Base-by-base conservation (phyloP, 2,888 invertebrate genomes). In the Cyrtodaria siliqua region DNA sequence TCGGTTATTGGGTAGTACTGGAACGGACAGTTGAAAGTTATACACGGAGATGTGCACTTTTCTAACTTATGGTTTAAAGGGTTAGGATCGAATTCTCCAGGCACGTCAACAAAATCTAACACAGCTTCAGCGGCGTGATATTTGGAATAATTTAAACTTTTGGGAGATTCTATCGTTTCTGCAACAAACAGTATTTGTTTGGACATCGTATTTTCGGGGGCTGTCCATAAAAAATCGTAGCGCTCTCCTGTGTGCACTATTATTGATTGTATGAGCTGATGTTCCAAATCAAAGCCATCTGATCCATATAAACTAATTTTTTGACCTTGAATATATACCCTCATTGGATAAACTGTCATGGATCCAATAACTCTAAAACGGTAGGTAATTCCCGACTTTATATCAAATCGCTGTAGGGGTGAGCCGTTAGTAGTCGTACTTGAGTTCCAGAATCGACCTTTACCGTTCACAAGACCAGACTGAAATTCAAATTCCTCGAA, bases 391-490 rank as follows among this genome's bases (percentile, higher is more conserved):
- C 75, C 75, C 14, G 69, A 27, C 38, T 20, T 20, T 1, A 87
- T 82, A 4, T 50, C 47, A 29, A 85, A 86, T 0, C 38, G 38
- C 38, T 79, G 59, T 9, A 86, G 59, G 0, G 86, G 83, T 14
- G 86, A 61, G 8, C 64, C 75, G 44, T 84, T 83, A 50, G 82
- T 53, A 74, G 82, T 26, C 47, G 67, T 38, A 74, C 9, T 1
- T 55, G 38, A 55, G 0, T 59, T 26, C 64, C 78, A 73, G 56
- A 78, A 85, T 18, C 88, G 53, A 2, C 87, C 89, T 47, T 83
- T 72, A 2, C 89, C 89, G 55, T 89, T 89, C 3, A 87, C 76
- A 20, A 88, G 63, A 2, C 74, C 85, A n/a, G 84, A 79, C 9
- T 83, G 78, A 23, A 73, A 71, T 16, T 67, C 61, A 27, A 70